Evolutionary conservation across 2,888 invertebrate genomes (phyloP).

Genomic region (Melanchra persicariae): DNA sequence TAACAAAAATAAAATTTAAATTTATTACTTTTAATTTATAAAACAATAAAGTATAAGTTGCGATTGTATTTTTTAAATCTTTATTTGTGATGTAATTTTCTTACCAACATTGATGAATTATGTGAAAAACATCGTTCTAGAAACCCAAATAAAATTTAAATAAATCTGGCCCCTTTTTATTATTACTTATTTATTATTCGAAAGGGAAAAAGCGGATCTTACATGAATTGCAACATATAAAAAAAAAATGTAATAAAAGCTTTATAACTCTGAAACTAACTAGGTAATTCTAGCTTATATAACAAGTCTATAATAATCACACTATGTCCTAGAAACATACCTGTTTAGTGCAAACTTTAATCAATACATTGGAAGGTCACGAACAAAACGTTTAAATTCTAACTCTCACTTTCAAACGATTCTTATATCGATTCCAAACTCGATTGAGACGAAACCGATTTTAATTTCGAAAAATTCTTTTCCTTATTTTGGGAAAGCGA

Average conservation of each 20-base stretch:
- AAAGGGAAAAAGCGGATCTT: no score
- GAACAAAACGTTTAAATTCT: conserved; percentile 60
- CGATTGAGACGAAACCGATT: conserved; percentile 7
- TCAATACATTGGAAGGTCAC: conserved; percentile 77
- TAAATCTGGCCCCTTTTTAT: no score
- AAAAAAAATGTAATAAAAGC: not conserved
- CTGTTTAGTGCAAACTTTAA: conserved; percentile 46
- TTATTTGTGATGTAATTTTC: no score
- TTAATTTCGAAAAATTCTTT: not conserved
- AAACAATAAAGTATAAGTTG: no score
- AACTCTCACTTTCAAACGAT: conserved; percentile 64
- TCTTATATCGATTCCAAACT: conserved; percentile 3
- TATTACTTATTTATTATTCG: no score
- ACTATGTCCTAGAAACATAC: conserved; percentile 57
- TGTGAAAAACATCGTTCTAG: no score
- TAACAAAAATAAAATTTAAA: no score
- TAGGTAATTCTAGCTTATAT: conserved; percentile 38
- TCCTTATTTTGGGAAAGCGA: conserved; percentile 32
- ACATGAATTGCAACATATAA: no score
- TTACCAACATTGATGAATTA: no score
- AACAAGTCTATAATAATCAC: conserved; percentile 31
- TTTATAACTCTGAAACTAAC: not conserved
- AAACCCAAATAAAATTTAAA: no score
- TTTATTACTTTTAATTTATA: no score
- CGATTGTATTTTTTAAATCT: no score